Base-by-base conservation (phyloP, 2,888 invertebrate genomes). In the Aphelenchoides bicaudatus region DNA sequence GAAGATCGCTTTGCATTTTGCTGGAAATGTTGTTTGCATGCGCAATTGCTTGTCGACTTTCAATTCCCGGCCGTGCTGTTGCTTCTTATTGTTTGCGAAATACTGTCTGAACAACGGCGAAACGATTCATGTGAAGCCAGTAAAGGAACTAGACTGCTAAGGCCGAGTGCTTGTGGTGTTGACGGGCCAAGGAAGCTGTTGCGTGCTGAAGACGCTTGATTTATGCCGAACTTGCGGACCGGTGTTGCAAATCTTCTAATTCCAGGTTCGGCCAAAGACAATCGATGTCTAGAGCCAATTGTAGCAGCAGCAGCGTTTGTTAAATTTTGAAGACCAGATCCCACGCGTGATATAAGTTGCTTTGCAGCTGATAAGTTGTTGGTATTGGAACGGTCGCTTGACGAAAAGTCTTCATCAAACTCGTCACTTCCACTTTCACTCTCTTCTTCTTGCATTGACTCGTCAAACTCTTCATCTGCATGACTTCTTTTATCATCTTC, bases 391-490 rank as follows among this genome's bases (percentile, higher is more conserved):
- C 37, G 37, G n/a, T 34, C 51, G 3, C 5, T 38, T 8, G 16
- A 43, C 16, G 10, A 10, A n/a, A 43, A 21, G 16, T 57, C 58
- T n/a, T n/a, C n/a, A 27, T 54, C 53, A 19, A 25, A 23, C 28
- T 55, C 62, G 46, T 66, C 64, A 25, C 59, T 65, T 21, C 49
- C 63, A 37, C 34, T 61, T 29, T 59, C 63, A 43, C 63, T 67
- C 34, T 49, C 56, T 23, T 58, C 62, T 31, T 52, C 39, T 2
- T 57, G 55, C n/a, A 60, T 60, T 37, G 56, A 53, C 34, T 58
- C 60, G 38, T 67, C 67, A 34, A 52, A 54, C 27, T 58, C 58
- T 39, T 37, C 48, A 2, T n/a, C n/a, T n/a, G n/a, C n/a, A n/a
- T n/a, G n/a, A n/a, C n/a, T n/a, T n/a, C n/a, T n/a, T n/a, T n/a